Base-by-base conservation (phyloP, 2,797 vertebrate species). In the Spinus pinus region DNA sequence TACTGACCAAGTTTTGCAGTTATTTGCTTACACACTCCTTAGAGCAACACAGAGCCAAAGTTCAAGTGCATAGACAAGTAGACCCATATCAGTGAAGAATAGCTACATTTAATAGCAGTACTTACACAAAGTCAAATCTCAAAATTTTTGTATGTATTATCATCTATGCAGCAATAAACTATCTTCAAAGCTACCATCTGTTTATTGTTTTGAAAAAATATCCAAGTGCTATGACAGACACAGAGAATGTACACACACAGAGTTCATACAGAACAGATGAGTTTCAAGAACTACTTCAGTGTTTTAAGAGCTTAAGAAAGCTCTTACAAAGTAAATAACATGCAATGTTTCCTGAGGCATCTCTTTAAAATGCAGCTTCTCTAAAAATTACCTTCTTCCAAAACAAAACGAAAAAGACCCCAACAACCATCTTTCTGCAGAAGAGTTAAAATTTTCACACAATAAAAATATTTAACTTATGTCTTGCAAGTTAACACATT, bases 211-310 rank as follows among this genome's bases (percentile, higher is more conserved):
- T 49, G 15, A 56, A 81, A 65, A 50, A 13, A 49, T 1, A 12
- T 42, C 17, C 62, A 84, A 57, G 21, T 41, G 14, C 42, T 30
- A 46, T 1, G 5, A 73, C 20, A 71, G 42, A 74, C 4, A 39
- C 6, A 54, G 20, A 53, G 4, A 50, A 28, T 3, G 8, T 22
- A 42, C 50, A 37, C 3, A 2, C 27, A 5, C 6, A 8, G 1
- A 13, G 33, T 24, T 83, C 46, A 69, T 27, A 49, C 0, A 72
- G 5, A n/a, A n/a, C 14, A 14, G 23, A 9, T 5, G 19, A 91
- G 19, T 24, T 95, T 66, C 42, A 69, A 60, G 25, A 85, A 85
- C 23, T 44, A 27, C 8, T 56, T 86, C 56, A 73, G 3, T 31
- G 50, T 53, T 86, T 78, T 31, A 50, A 81, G 24, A 81, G 37